Evolutionary conservation across 2,888 invertebrate genomes (phyloP).

Genomic region (Meiosimyza platycephala): DNA sequence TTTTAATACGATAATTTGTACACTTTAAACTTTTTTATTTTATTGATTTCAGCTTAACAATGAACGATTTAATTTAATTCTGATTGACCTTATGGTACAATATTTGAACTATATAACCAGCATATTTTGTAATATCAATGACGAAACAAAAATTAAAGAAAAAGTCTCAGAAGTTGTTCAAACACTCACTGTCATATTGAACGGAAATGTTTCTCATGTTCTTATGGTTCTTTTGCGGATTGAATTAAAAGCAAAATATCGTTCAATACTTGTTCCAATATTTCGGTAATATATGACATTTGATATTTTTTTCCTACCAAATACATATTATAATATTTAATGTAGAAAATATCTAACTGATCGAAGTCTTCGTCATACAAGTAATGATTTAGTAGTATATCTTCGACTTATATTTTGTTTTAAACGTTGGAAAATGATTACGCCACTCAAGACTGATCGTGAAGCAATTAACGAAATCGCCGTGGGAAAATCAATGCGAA

Average conservation of each 20-base stretch:
- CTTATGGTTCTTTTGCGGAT: conserved; percentile 44
- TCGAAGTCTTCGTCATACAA: conserved; percentile 28
- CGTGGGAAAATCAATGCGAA: conserved; percentile 34
- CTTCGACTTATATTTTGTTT: conserved; percentile 44
- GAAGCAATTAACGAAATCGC: conserved; percentile 44
- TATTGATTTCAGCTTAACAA: conserved; percentile 41
- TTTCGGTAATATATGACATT: conserved; percentile 39
- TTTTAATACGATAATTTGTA: not conserved
- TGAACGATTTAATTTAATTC: conserved; percentile 42
- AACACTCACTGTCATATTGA: conserved; percentile 40
- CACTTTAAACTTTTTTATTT: not conserved
- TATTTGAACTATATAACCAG: conserved; percentile 46
- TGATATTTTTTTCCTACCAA: not conserved
- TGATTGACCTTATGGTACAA: conserved; percentile 45
- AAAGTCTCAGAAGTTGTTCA: conserved; percentile 38
- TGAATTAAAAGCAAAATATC: conserved; percentile 36
- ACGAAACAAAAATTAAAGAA: conserved; percentile 31
- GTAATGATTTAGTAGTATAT: conserved; percentile 42
- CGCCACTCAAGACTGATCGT: conserved; percentile 38
- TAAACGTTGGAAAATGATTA: conserved; percentile 45
- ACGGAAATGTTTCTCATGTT: conserved; percentile 39
- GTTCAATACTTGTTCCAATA: conserved; percentile 43
- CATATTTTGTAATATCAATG: conserved; percentile 28
- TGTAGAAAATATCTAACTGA: conserved; percentile 43
- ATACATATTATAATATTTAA: conserved; percentile 10